These are phyloP conservation scores for Asarcornis scutulata DNA, from an alignment of 2,113 vertebrate species.

Conservation along the genomic window DNA sequence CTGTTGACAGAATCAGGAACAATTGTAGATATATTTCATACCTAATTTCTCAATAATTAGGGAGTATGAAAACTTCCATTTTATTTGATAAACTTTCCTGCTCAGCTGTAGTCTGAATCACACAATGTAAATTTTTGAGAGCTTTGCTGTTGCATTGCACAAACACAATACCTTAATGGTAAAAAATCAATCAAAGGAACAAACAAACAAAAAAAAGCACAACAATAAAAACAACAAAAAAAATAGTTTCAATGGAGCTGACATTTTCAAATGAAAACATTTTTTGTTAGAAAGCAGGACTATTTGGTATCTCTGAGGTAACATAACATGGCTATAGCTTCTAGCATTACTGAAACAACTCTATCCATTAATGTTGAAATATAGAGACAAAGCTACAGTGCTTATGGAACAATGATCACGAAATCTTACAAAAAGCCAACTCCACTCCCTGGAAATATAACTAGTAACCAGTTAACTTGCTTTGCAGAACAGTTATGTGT, in stretches of 20 bases:
- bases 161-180: background rate
- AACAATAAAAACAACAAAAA: background rate
- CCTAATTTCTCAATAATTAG: background rate
- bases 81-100: background rate
- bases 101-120: background rate
- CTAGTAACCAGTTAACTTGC: background rate
- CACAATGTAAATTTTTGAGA: background rate
- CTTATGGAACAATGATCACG: background rate
- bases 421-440: background rate
- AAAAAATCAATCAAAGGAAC: too few relatives aligned
- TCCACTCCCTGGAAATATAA: background rate
- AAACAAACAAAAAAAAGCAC: too few relatives aligned
- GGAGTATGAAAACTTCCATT: background rate
- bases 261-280: background rate
- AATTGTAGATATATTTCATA: background rate
- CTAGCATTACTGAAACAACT: background rate
- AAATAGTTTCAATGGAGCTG: background rate
- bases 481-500: background rate
- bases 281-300: background rate
- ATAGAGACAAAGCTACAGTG: background rate
- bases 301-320: background rate
- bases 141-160: background rate
- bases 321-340: background rate
- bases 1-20: background rate
- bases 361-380: background rate